phyloP scores from a whole-genome alignment of 2,797 vertebrate species.

The Lutjanus argentimaculatus region DNA sequence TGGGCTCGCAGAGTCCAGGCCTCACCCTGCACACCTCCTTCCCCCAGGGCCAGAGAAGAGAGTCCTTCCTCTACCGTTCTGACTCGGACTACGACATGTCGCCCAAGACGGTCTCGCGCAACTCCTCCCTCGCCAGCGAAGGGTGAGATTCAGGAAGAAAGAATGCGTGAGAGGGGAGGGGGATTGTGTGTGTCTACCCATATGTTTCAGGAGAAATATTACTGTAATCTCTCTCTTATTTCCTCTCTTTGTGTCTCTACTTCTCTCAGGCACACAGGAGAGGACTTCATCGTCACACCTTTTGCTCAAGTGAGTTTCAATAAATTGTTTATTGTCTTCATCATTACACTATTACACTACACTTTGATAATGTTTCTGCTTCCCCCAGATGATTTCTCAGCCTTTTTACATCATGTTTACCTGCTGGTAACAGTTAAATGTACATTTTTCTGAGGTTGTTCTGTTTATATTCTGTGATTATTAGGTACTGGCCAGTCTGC shows the following conservation, averaged over 20 bases:
- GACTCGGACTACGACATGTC: slow-evolving; percentile 94
- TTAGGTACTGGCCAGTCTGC: slow-evolving; percentile 92
- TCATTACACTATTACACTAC: background rate
- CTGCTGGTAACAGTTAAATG: background rate
- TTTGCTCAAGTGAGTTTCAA: slow-evolving; percentile 82
- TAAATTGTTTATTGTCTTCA: background rate
- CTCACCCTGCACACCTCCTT: slow-evolving; percentile 88
- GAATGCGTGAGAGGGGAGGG: background rate
- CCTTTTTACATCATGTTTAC: background rate
- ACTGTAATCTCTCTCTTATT: background rate
- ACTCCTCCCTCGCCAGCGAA: slow-evolving; percentile 84
- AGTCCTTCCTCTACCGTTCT: slow-evolving; percentile 93
- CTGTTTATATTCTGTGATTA: slow-evolving; percentile 19
- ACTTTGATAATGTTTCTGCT: background rate
- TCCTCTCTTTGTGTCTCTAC: slow-evolving; percentile 1
- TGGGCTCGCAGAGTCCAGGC: slow-evolving; percentile 90
- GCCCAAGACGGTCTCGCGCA: slow-evolving; percentile 89
- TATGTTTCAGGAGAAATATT: background rate
- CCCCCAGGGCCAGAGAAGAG: slow-evolving; percentile 88
- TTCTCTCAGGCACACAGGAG: slow-evolving; percentile 83
- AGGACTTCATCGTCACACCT: slow-evolving; percentile 86
- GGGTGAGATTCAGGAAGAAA: slow-evolving; percentile 71
- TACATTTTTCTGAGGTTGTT: background rate
- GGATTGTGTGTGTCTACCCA: background rate
- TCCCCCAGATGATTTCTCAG: background rate